Base-by-base conservation (phyloP, 2,113 vertebrate species). In the Shinisaurus crocodilurus region DNA sequence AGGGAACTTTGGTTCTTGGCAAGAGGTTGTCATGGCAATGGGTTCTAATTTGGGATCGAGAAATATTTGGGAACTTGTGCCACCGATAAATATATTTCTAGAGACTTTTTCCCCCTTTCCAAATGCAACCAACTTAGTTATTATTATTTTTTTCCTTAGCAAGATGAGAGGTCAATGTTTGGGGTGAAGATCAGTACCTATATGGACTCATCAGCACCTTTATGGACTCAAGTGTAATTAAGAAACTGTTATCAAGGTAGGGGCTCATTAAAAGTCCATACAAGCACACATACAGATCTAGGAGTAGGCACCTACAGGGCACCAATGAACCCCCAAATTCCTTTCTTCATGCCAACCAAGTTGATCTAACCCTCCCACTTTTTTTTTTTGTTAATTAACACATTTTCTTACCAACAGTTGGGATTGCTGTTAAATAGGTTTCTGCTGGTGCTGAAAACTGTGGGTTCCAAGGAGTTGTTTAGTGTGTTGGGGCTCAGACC, bases 11-110 rank as follows among this genome's bases (percentile, higher is more conserved):
- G 88, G 92, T 94, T 90, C 54, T 91, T 89, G 90, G 92, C 93
- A 92, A 94, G 79, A 37, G 1, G 77, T 96, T 96, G 86, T 88
- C 91, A 94, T 95, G 90, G 93, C 91, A 95, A 96, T 95, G 87
- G 82, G 34, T 96, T 96, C 93, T 90, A 93, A 94, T 96, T 91
- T 92, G 50, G 94, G 90, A 82, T 88, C 76, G 60, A 89, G 54
- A 90, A 90, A 88, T 92, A 95, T 83, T 93, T 93, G 91, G 89
- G 29, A 57, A 84, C 6, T 83, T 88, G 77, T 87, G 88, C 72
- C 48, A 3, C 70, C 16, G 76, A 34, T 86, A 88, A 75, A 65
- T 86, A 89, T 90, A 75, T 75, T 34, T 74, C n/a, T 84, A 82
- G 50, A 93, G 75, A 88, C 45, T 5, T 81, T 74, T n/a, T 75